Conservation (phyloP, 2,113 vertebrate genomes). For the Tretioscincus oriximinensis region DNA sequence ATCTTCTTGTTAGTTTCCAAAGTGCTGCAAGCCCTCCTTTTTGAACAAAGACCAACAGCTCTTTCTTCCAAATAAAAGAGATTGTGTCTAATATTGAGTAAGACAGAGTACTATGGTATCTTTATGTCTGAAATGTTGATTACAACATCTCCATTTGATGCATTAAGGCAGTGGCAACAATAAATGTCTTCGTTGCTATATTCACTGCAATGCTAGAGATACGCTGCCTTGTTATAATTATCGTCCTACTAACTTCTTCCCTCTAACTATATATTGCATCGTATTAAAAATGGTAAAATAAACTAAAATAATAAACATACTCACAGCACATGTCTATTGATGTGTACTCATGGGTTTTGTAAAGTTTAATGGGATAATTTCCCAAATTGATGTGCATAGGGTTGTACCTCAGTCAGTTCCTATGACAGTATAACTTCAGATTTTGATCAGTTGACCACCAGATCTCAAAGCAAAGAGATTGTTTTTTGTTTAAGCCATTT, state of each 20-base stretch:
- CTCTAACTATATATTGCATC: not conserved
- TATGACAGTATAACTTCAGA: slow-evolving; percentile 44
- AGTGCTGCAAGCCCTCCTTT: too few relatives aligned
- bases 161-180: not conserved
- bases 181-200: not conserved
- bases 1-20: too few relatives aligned
- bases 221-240: not conserved
- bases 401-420: slow-evolving; percentile 10
- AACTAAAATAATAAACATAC: slow-evolving; percentile 3
- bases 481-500: slow-evolving; percentile 44
- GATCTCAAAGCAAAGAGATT: slow-evolving; percentile 49
- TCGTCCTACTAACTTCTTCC: not conserved
- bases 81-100: slow-evolving; percentile 25
- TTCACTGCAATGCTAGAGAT: not conserved
- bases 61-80: too few relatives aligned
- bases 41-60: too few relatives aligned
- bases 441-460: slow-evolving; percentile 9
- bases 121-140: not conserved
- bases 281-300: slow-evolving; percentile 13
- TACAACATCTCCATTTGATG: not conserved
- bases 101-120: not conserved
- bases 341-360: not conserved
- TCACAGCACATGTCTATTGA: not conserved
- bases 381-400: not conserved
- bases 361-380: not conserved